These are phyloP conservation scores for Eupithecia dodoneata DNA, from an alignment of 2,888 invertebrate species.

Conservation along the genomic window DNA sequence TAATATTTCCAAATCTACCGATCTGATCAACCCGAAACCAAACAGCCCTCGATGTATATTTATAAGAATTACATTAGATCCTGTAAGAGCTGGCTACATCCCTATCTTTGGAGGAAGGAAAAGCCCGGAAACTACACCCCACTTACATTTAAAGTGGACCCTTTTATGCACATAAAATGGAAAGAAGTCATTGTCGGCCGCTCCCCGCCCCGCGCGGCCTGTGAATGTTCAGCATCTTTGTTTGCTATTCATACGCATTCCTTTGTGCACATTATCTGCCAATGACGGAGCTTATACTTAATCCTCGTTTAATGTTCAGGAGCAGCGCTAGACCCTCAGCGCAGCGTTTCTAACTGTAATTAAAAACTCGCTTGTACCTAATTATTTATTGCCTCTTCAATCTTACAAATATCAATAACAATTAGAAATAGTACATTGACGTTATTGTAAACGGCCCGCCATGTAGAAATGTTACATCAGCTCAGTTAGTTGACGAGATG, in stretches of 20 bases:
- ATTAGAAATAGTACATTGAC: not conserved
- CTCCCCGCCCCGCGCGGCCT: not conserved
- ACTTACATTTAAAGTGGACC: slow-evolving; percentile 38
- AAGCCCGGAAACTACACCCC: slow-evolving; percentile 35
- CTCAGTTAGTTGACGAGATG: not conserved
- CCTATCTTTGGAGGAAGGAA: slow-evolving; percentile 25
- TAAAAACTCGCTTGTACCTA: not conserved
- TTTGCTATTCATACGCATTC: slow-evolving; percentile 7
- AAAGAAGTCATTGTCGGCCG: slow-evolving; percentile 33
- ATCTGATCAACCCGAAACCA: slow-evolving; percentile 27
- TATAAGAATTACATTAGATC: slow-evolving; percentile 35
- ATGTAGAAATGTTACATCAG: not conserved
- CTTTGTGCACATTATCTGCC: slow-evolving; percentile 5
- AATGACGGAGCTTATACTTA: not conserved
- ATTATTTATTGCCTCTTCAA: not conserved
- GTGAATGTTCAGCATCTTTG: slow-evolving; percentile 23
- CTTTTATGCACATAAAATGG: slow-evolving; percentile 37
- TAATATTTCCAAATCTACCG: slow-evolving; percentile 33
- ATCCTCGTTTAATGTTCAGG: not conserved
- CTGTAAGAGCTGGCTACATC: slow-evolving; percentile 19
- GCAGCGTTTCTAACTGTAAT: not conserved
- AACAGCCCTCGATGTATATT: slow-evolving; percentile 31
- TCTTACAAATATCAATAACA: not conserved
- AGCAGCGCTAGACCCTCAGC: not conserved
- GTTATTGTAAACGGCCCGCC: not conserved